Base-by-base conservation (phyloP, 2,888 invertebrate species). In the Drosophila differens region DNA sequence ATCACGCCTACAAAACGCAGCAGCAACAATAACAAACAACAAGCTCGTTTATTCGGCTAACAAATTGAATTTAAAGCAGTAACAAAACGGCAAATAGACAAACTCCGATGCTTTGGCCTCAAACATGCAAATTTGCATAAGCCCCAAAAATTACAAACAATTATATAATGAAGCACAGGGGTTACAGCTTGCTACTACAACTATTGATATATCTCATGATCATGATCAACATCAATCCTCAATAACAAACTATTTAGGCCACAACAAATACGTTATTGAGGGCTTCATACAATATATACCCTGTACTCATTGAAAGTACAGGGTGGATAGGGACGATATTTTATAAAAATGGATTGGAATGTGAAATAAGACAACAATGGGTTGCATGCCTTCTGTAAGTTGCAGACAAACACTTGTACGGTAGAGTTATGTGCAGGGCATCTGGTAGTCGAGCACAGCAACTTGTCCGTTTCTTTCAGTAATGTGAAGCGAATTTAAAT, bases 131-230 rank as follows among this genome's bases (percentile, higher is more conserved):
- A 82, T 79, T 79, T 79, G 79, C 82, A 79, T 79, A 82, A 82
- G 75, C 52, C 32, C 2, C 58, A 69, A 60, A 77, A 80, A 82
- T 78, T 82, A 79, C 75, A 81, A 74, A 76, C 77, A 86, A 91
- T 89, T 89, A 86, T 79, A 79, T 90, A 91, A 91, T 79, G 67
- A 68, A 67, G 64, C 63, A 81, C 54, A 66, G 79, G 35, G 14
- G 77, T 79, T 55, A 51, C 54, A 70, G 53, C 44, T 62, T 49
- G 51, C 32, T 61, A 53, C 41, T 33, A 39, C 44, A 3, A 33
- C 25, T 19, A 7, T 14, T 32, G 35, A 30, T 41, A 63, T 49
- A 39, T 39, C 39, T 51, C 59, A 74, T 52, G 68, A 75, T 75
- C 80, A 61, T 37, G 52, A 52, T 73, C 59, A 41, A 63, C 49